These are phyloP conservation scores for Remorina albescens DNA, from an alignment of 2,797 vertebrate genomes.

Conservation along the genomic window DNA sequence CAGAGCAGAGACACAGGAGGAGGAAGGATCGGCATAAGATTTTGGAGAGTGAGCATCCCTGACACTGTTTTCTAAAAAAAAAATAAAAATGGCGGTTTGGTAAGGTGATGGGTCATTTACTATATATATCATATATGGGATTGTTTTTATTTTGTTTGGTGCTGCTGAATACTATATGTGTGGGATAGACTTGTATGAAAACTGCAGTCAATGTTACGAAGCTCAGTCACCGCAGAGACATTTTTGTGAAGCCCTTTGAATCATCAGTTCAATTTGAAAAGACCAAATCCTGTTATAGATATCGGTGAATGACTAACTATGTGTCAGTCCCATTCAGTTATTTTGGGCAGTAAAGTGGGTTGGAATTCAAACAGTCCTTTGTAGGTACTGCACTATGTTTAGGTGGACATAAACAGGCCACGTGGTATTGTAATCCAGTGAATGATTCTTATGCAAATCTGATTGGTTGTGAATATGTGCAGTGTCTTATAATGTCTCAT, in stretches of 20 bases:
- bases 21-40: constrained; percentile 4
- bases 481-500: constrained; percentile 19
- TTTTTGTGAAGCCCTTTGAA: constrained; percentile 2
- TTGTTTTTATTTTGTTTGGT: not conserved
- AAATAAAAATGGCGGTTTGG: constrained; percentile 51
- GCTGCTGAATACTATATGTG: not conserved
- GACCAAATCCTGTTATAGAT: not conserved
- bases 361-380: not conserved
- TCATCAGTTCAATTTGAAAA: constrained; percentile 31
- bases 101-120: constrained; percentile 41
- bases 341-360: not conserved
- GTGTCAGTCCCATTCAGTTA: not conserved
- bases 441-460: constrained; percentile 8
- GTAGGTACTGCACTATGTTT: not conserved
- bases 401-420: constrained; percentile 7
- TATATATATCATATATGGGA: not conserved
- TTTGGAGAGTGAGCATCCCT: constrained; percentile 50
- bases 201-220: constrained; percentile 4
- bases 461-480: constrained; percentile 17
- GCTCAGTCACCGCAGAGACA: constrained; percentile 28
- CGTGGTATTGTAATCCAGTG: constrained; percentile 10
- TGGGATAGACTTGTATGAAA: constrained; percentile 1
- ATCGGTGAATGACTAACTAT: not conserved
- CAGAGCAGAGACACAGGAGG: constrained; percentile 40
- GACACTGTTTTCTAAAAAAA: constrained; percentile 49